Evolutionary conservation across 1,140 invertebrate genomes (phyloP).

Genomic region (Halesus radiatus): DNA sequence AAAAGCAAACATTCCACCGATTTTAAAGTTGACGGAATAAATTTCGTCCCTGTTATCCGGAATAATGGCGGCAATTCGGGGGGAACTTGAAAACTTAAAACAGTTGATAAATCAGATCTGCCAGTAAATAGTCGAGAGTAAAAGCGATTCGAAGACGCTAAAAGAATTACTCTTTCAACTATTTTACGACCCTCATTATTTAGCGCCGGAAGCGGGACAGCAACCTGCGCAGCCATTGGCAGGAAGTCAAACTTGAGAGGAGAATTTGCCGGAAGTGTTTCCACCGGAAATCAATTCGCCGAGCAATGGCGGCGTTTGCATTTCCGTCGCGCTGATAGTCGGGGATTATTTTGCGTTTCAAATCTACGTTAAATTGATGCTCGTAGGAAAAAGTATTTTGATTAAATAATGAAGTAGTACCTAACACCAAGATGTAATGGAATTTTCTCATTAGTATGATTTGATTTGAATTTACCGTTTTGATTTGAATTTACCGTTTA

Average conservation of each 20-base stretch:
- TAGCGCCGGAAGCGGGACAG: neutral
- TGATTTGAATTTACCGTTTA: no score
- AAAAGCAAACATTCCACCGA: no score
- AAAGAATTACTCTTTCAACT: slow-evolving; percentile 14
- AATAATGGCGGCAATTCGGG: neutral
- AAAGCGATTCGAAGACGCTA: slow-evolving; percentile 1
- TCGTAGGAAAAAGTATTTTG: no score
- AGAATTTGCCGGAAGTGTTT: slow-evolving; percentile 32
- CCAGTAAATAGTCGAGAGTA: neutral
- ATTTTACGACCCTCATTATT: slow-evolving; percentile 16
- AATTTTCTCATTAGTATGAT: no score
- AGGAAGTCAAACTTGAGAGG: slow-evolving; percentile 7
- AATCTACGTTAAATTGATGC: no score
- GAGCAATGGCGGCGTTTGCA: slow-evolving; percentile 15
- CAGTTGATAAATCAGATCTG: neutral
- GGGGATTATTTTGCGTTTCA: no score
- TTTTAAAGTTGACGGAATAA: neutral
- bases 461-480: no score
- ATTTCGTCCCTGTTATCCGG: neutral
- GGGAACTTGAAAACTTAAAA: neutral
- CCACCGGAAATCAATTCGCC: slow-evolving; percentile 29
- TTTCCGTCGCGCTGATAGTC: neutral
- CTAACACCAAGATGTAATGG: no score
- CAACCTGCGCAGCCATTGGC: neutral
- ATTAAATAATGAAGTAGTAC: no score